phyloP scores from a whole-genome alignment of 2,888 invertebrate species.

The Cantharis rustica region DNA sequence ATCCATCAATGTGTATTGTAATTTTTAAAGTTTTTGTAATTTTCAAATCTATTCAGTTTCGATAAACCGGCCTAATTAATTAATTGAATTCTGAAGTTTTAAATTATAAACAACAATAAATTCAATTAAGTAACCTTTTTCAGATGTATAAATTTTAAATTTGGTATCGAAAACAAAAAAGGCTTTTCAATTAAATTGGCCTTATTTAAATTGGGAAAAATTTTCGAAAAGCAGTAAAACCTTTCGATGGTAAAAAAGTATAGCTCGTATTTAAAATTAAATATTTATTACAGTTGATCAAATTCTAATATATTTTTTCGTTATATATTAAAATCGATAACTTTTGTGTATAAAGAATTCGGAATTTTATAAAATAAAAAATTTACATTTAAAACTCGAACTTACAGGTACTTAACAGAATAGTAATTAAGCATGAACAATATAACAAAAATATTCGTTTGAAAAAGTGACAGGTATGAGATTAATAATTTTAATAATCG shows the following conservation, averaged over 20 bases:
- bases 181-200: too few relatives aligned
- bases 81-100: background rate
- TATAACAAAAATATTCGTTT: slow-evolving; percentile 21
- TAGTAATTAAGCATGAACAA: slow-evolving; percentile 17
- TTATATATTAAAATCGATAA: background rate
- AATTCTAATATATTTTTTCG: background rate
- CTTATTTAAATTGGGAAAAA: too few relatives aligned
- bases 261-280: background rate
- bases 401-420: background rate
- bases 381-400: background rate
- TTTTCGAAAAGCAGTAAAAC: too few relatives aligned
- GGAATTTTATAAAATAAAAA: background rate
- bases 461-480: slow-evolving; percentile 45
- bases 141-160: too few relatives aligned
- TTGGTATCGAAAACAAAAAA: too few relatives aligned
- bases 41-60: background rate
- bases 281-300: background rate
- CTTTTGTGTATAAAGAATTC: background rate
- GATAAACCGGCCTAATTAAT: background rate
- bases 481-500: slow-evolving; percentile 53
- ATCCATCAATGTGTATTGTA: background rate
- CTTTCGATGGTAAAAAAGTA: too few relatives aligned
- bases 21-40: background rate
- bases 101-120: background rate
- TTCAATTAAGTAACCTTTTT: background rate